Conservation (phyloP, 1,140 invertebrate genomes). For the Latrodectus geometricus region DNA sequence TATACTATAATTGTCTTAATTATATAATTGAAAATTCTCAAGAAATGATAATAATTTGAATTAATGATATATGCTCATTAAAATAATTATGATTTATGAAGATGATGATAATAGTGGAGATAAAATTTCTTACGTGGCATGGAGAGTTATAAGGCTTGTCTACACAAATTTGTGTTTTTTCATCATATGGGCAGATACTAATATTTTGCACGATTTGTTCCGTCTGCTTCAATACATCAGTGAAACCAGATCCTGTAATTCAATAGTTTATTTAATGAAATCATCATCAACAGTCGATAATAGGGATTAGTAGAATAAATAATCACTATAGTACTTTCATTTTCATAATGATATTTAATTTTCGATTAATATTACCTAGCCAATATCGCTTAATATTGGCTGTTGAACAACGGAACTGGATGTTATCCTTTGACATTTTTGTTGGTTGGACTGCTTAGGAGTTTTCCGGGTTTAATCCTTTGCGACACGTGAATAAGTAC, state of each 20-base stretch:
- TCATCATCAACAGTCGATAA: not conserved
- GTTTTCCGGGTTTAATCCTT: no score
- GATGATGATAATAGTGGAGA: not conserved
- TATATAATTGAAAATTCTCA: no score
- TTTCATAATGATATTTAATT: not conserved
- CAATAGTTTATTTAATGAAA: not conserved
- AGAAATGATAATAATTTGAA: no score
- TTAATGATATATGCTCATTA: no score
- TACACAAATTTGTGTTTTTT: slow-evolving; percentile 4
- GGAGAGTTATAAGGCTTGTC: not conserved
- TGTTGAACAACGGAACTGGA: no score
- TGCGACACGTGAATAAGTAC: no score
- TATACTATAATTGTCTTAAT: no score
- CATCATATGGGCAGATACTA: not conserved
- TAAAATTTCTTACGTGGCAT: not conserved
- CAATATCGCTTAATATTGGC: not conserved
- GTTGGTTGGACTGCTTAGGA: no score
- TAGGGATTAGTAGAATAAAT: not conserved
- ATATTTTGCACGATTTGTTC: not conserved
- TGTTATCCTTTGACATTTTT: no score
- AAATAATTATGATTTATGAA: not conserved
- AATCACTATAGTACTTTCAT: not conserved
- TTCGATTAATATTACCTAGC: not conserved
- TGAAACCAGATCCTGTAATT: slow-evolving; percentile 15
- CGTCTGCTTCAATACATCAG: slow-evolving; percentile 25